Base-by-base conservation (phyloP, 2,113 vertebrate genomes). In the Plecturocebus donacophilus region DNA sequence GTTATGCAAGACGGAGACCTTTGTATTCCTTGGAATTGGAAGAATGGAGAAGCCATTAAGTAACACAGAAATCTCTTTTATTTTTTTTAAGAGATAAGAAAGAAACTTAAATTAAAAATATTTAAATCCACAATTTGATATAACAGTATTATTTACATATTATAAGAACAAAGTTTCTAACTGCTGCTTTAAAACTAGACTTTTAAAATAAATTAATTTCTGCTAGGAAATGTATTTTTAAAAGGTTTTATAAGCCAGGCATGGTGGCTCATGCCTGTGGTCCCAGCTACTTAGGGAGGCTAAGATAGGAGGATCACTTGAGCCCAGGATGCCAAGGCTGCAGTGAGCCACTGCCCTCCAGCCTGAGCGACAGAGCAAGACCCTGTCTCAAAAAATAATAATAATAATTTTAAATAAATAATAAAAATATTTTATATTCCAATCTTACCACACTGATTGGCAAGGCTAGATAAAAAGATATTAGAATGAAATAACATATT, bases 1-100 rank as follows among this genome's bases (percentile, higher is more conserved):
- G 99, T 99, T 56, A 99, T 99, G 98, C 99, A 99, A 97, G 99
- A 99, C 8, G 99, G 99, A 84, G 99, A 99, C 97, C 98, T 99
- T 8, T 99, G 99, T 96, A 99, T 99, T 91, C 99, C 99, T 61
- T 99, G 99, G 99, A 99, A 99, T 97, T 99, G 99, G 99, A 99
- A 99, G 97, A 98, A 97, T 95, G 99, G 98, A 99, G 95, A 93
- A 75, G 61, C 25, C 87, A 14, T 94, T 64, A 98, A 97, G 75
- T 98, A 96, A 97, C 96, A 80, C 88, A 95, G 97, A 68, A 2
- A 86, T 54, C 90, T 79, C 75, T 97, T 75, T 97, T 97, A 16
- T 97, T 98, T 98, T 98, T 98, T 94, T 97, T 96, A 95, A 97
- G 79, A 97, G 90, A 94, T 90, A 97, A 97, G 88, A 85, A 77